These are phyloP conservation scores for Trematomus loennbergii DNA, from an alignment of 2,113 vertebrate species.

Conservation along the genomic window DNA sequence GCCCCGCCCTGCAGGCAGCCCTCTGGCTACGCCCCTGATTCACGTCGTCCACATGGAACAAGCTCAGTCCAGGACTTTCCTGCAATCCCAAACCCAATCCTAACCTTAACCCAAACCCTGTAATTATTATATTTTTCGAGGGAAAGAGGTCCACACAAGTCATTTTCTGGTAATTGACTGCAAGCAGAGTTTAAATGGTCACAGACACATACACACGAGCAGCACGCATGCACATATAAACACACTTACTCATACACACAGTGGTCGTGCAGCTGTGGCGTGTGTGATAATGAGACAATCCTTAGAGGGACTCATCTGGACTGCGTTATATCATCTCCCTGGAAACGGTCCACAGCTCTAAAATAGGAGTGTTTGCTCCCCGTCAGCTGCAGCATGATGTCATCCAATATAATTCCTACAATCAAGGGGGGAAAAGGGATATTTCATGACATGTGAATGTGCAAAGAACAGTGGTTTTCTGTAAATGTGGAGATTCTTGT, in stretches of 20 bases:
- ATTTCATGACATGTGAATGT: conserved; percentile 75
- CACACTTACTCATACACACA: conserved; percentile 40
- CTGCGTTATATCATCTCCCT: conserved; percentile 78
- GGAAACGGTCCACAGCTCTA: conserved; percentile 74
- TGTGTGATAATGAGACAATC: conserved; percentile 82
- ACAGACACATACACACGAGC: conserved; percentile 47
- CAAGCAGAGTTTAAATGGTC: conserved; percentile 78
- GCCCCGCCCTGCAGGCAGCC: conserved; percentile 47
- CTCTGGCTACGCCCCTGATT: conserved; percentile 61
- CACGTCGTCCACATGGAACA: conserved; percentile 68
- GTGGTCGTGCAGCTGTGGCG: conserved; percentile 70
- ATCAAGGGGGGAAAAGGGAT: conserved; percentile 65
- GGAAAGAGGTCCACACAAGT: conserved; percentile 74
- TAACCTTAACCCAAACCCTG: conserved; percentile 77
- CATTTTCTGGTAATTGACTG: conserved; percentile 82
- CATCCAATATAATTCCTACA: conserved; percentile 78
- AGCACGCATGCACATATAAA: conserved; percentile 21
- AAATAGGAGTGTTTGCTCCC: conserved; percentile 76
- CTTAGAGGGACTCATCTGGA: conserved; percentile 79
- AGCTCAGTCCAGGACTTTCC: conserved; percentile 71
- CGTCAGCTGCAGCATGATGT: conserved; percentile 82
- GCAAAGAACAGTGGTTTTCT: conserved; percentile 68
- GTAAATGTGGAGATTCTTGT: conserved; percentile 66
- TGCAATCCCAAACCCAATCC: conserved; percentile 71
- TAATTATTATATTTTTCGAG: conserved; percentile 73